Evolutionary conservation across 2,888 invertebrate genomes (phyloP), one percentile per base, ranked within the genome.

Genomic region (Noctuana brunneofusca): DNA sequence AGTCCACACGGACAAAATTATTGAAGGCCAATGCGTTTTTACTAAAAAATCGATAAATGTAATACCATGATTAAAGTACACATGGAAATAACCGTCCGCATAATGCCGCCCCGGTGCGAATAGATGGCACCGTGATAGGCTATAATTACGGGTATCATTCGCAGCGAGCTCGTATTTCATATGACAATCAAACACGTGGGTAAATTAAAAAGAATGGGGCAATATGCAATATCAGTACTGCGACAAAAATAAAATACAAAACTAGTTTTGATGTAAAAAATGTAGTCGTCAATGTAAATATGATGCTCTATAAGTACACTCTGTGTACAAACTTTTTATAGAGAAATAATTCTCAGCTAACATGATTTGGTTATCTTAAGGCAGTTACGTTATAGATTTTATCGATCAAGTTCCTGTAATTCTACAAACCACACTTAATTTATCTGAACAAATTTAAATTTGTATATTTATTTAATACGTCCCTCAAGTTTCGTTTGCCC

Each of bases 111-210:
- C 67, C 69, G 71, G 76, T 80, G 81, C 79, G 79, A 81, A 83
- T 81, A 86, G 89, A 89, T 89, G 80, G 80, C 79, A 75, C 67
- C 70, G 71, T 76, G 89, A 89, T 89, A 88, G 68, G 69, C 70
- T 70, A 70, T 89, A 90, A 91, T 91, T 89, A 89, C 86, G 79
- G 86, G 86, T 90, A 87, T 90, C 90, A 84, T 83, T 89, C 73
- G 84, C 87, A 86, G 85, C 86, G 85, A 86, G 84, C 84, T 82
- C 71, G 82, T 80, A 49, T 62, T 62, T 55, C 49, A 62, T 55
- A 27, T 38, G 49, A 49, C 55, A 49, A 62, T 62, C 48, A 38
- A 55, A 62, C 62, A 55, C 55, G 49, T 48, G 55, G 49, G 55
- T 38, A 38, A 62, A 55, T 55, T 49, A 62, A 55, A 60, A 49